Conservation (phyloP, 2,113 vertebrate genomes). For the Lepus europaeus region DNA sequence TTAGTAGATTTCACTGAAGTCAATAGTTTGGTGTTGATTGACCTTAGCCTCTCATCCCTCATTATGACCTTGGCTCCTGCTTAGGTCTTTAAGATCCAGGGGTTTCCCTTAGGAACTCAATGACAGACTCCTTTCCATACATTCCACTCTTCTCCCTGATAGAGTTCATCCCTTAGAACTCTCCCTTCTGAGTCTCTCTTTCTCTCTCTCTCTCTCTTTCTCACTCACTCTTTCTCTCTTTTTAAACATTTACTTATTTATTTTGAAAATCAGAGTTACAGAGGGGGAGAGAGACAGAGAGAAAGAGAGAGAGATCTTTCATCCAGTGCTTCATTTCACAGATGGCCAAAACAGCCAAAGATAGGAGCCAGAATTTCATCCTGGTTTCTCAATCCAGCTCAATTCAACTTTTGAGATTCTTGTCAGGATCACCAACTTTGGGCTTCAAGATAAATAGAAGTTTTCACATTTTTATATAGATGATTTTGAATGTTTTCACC, state of each 20-base stretch:
- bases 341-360: no score
- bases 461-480: no score
- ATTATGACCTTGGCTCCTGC: not conserved
- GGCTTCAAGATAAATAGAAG: not conserved
- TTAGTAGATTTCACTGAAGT: not conserved
- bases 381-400: not conserved
- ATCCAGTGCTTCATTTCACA: no score
- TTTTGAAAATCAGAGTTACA: no score
- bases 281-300: no score
- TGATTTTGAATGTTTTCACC: no score
- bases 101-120: not conserved
- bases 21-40: not conserved
- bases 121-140: not conserved
- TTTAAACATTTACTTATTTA: no score
- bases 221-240: no score
- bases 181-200: not conserved
- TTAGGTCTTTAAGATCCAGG: not conserved
- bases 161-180: not conserved
- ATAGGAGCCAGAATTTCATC: no score
- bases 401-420: not conserved
- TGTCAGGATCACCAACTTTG: not conserved
- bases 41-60: not conserved
- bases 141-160: not conserved
- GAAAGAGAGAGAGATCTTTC: no score
- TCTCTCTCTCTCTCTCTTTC: no score